Evolutionary conservation across 2,888 invertebrate species (phyloP), one percentile per base, ranked within the genome.

Genomic region (Oscheius sp.): DNA sequence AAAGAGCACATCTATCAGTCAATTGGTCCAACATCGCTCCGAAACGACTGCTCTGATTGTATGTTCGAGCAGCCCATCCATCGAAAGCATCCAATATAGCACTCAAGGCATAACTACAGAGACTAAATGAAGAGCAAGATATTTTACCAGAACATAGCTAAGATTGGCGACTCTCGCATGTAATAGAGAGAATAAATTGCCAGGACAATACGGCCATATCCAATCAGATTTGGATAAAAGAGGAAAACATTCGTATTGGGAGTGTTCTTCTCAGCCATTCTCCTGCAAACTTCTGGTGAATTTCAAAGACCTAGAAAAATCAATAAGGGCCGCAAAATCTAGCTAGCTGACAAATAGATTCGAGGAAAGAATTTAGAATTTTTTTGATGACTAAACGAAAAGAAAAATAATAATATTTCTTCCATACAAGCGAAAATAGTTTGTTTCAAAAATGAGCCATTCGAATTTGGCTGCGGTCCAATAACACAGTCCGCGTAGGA

Each of bases 1-100:
- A 93, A 0, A 97, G 96, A 37, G 95, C 95, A 82, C 95, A 94
- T 23, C 98, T 91, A 87, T 99, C 98, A 0, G 96, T 98, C 82
- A 99, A 71, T 69, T 85, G 85, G 61, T 85, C 85, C 45, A 85
- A 70, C 85, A 85, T 85, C 15, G 85, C 85, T n/a, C 85, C 85
- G 65, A 85, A 86, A n/a, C 85, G 75, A 31, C 83, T 89, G 92
- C 94, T 92, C 89, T 96, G 95, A 87, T 94, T 92, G 83, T 93
- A 92, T 80, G 91, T 90, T 86, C 98, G 91, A 1, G 98, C 98
- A 10, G 96, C 95, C 90, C 96, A 82, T 20, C 86, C 98, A 89
- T 98, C 98, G 78, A 98, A 91, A 12, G 96, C 96, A 89, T 98
- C 98, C 79, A 98, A 89, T 63, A 95, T 89, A 29, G 93, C 95